Evolutionary conservation across 2,113 vertebrate species (phyloP).

Genomic region (Myiozetetes cayanensis): DNA sequence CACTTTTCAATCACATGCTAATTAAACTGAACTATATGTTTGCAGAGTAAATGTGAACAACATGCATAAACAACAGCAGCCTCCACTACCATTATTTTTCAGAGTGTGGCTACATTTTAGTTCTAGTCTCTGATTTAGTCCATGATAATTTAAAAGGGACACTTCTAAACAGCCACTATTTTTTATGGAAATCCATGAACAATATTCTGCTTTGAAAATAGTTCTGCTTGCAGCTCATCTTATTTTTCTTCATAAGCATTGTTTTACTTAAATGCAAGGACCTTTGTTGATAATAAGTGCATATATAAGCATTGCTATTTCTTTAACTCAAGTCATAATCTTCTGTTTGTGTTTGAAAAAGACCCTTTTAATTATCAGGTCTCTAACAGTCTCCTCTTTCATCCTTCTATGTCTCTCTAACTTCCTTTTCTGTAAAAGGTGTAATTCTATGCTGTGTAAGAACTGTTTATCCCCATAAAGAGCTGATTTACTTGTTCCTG

Average conservation of each 20-base stretch:
- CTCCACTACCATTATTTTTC: neutral
- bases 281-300: constrained; percentile 30
- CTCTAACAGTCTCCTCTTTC: constrained; percentile 61
- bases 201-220: constrained; percentile 10
- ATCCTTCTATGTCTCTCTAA: constrained; percentile 45
- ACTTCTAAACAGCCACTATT: constrained; percentile 1
- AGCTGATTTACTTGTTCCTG: constrained; percentile 5
- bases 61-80: neutral
- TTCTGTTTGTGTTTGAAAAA: constrained; percentile 51
- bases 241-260: neutral
- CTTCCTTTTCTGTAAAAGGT: constrained; percentile 50
- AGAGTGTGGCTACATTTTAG: neutral
- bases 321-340: constrained; percentile 46
- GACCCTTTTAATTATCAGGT: constrained; percentile 66
- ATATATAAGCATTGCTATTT: constrained; percentile 29
- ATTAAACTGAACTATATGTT: constrained; percentile 58
- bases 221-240: neutral
- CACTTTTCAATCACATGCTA: constrained; percentile 67
- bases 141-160: constrained; percentile 42
- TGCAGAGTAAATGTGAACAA: constrained; percentile 29
- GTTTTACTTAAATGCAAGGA: constrained; percentile 10
- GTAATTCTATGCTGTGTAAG: constrained; percentile 35
- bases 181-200: constrained; percentile 39
- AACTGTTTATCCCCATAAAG: constrained; percentile 39
- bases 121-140: constrained; percentile 43